These are phyloP conservation scores for Tarsius wallacei DNA, from an alignment of 2,797 vertebrate genomes.

Conservation along the genomic window DNA sequence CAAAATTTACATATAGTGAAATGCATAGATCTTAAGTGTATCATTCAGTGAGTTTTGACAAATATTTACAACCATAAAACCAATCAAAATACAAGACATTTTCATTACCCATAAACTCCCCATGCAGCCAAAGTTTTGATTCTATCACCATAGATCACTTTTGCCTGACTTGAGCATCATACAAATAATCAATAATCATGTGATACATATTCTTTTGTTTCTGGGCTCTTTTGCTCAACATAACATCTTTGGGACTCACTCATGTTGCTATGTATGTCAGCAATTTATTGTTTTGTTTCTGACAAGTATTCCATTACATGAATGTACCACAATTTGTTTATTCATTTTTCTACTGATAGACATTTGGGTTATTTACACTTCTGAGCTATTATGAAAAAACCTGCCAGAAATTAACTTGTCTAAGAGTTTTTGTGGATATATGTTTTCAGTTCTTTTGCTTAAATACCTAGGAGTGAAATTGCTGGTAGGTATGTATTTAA, in stretches of 20 bases:
- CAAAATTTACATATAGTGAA: background rate
- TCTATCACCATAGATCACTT: background rate
- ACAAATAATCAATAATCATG: background rate
- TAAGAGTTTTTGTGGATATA: background rate
- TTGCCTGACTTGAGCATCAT: background rate
- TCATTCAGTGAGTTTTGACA: background rate
- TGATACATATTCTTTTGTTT: background rate
- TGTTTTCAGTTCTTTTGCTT: background rate
- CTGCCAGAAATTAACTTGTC: background rate
- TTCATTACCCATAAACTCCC: background rate
- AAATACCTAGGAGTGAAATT: background rate
- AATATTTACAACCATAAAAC: background rate
- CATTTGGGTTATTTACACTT: background rate
- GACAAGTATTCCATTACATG: background rate
- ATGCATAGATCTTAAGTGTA: background rate
- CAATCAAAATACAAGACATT: background rate
- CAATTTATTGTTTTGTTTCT: background rate
- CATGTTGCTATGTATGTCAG: no score
- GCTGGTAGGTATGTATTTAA: background rate
- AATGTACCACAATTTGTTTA: background rate
- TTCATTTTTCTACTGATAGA: background rate
- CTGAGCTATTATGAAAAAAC: background rate
- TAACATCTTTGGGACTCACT: background rate
- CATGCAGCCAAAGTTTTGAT: background rate
- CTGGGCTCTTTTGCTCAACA: background rate